Evolutionary conservation across 53 echinoderm and acorn worm species (phyloP).

Genomic region (Antedon mediterranea): DNA sequence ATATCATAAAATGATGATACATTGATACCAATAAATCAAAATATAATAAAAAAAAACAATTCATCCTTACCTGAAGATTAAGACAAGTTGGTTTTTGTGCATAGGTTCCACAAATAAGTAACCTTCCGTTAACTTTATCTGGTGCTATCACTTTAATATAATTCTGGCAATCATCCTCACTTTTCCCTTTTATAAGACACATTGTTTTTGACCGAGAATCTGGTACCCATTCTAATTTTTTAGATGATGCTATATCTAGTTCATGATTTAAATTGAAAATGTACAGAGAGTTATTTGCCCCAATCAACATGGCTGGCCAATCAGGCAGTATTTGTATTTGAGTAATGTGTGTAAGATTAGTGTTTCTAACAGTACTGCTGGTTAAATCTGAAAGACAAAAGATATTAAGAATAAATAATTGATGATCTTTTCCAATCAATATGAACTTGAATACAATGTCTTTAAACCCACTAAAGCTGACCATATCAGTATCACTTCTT

Average conservation of each 20-base stretch:
- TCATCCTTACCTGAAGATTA: slow-evolving; percentile 21
- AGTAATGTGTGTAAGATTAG: not conserved
- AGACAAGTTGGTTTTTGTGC: slow-evolving; percentile 58
- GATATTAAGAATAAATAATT: no score
- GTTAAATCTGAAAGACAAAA: not conserved
- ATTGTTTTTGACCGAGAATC: not conserved
- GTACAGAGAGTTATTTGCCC: not conserved
- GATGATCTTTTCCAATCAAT: no score
- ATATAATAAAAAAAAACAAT: not conserved
- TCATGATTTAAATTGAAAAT: not conserved
- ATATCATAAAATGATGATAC: no score
- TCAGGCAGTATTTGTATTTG: not conserved
- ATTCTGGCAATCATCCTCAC: not conserved
- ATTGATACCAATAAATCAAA: no score
- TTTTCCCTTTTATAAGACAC: not conserved
- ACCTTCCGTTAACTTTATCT: slow-evolving; percentile 13
- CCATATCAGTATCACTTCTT: no score
- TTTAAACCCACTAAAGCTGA: no score
- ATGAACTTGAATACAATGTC: no score
- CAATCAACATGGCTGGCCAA: not conserved
- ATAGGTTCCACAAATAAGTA: slow-evolving; percentile 81
- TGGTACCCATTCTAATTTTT: not conserved
- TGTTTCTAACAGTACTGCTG: not conserved
- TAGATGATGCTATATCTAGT: not conserved
- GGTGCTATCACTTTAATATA: not conserved